phyloP scores from a whole-genome alignment of 2,797 vertebrate species.

The Podarcis lilfordi region DNA sequence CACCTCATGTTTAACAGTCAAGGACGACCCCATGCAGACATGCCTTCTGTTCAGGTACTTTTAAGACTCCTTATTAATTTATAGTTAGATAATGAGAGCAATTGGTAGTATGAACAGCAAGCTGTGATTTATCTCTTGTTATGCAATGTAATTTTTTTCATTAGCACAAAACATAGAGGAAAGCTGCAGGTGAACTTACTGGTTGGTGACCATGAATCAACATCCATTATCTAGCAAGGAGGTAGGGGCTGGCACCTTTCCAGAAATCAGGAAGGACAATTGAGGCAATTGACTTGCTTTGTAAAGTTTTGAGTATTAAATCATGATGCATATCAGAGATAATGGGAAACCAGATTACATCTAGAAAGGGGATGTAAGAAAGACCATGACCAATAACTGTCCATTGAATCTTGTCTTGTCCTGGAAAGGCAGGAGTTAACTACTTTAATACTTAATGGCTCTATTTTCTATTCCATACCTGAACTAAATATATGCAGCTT shows the following conservation, averaged over 20 bases:
- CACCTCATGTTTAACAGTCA: neutral
- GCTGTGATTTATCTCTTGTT: neutral
- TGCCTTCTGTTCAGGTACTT: neutral
- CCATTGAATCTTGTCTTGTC: neutral
- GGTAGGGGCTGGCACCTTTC: no score
- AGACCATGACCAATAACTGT: neutral
- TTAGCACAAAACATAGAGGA: no score
- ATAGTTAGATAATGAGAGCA: neutral
- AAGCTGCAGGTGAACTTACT: no score
- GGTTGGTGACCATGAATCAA: no score
- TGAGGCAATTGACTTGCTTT: no score
- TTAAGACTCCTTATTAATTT: neutral
- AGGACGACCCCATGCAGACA: neutral
- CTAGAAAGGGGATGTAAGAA: no score
- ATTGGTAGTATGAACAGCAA: neutral
- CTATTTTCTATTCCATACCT: neutral
- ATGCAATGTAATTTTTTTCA: no score
- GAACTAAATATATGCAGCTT: neutral
- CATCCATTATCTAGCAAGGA: no score
- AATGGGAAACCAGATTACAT: no score
- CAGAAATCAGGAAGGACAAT: no score
- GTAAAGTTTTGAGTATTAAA: no score
- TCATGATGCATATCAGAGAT: no score
- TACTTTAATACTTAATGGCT: neutral
- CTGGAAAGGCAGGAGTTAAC: neutral